Percentiles rank a stretch among this genome's conserved stretches.
Conservation (phyloP, 2,113 vertebrate genomes). For the Oreochromis spilurus region DNA sequence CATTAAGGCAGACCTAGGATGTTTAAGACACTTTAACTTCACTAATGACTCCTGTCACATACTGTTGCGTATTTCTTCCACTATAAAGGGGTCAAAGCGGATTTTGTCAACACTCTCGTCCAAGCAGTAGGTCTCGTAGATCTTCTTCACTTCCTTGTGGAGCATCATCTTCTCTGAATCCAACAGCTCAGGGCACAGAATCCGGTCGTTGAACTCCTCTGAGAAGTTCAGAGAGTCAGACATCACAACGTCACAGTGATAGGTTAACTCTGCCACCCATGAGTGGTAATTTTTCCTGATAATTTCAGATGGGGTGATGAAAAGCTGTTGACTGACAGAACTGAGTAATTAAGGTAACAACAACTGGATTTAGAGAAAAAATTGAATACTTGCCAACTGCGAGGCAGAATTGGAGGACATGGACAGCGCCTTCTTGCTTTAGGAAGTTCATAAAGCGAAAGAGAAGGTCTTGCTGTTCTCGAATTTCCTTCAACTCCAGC, state of each 20-base stretch:
- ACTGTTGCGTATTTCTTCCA: conserved; percentile 94
- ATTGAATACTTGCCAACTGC: conserved; percentile 81
- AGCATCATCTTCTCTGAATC: conserved; percentile 86
- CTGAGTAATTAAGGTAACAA: background rate
- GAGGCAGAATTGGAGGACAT: conserved; percentile 94
- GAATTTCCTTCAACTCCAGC: conserved; percentile 91
- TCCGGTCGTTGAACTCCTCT: conserved; percentile 98
- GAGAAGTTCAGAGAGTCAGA: conserved; percentile 20
- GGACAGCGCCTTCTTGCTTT: conserved; percentile 94
- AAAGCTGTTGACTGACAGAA: background rate
- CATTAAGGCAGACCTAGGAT: background rate
- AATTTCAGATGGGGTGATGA: background rate
- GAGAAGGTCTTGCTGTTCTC: conserved; percentile 92
- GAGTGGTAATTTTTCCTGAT: background rate
- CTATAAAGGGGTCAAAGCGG: conserved; percentile 92
- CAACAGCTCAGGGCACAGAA: conserved; percentile 87
- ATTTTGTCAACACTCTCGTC: conserved; percentile 97
- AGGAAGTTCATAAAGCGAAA: conserved; percentile 99
- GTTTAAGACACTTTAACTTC: background rate
- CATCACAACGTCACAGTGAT: background rate
- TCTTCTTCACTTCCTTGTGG: conserved; percentile 92
- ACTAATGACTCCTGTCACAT: conserved; percentile 51
- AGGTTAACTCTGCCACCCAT: background rate
- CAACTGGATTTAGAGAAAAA: background rate
- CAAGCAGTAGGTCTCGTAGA: conserved; percentile 94